phyloP scores from a whole-genome alignment of 2,797 vertebrate species.

The Cephalopachus bancanus region DNA sequence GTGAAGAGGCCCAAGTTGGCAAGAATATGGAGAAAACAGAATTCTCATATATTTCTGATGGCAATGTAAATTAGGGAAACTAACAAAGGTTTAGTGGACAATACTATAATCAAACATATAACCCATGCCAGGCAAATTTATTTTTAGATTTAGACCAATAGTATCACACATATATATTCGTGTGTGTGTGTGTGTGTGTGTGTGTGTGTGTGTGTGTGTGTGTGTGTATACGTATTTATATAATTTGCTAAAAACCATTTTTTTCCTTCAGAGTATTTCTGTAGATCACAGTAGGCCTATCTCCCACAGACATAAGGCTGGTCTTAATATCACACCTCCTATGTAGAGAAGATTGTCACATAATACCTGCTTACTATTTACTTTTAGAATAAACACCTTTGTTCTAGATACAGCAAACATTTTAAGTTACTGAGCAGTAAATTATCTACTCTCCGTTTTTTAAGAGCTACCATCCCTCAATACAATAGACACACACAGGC shows the following conservation, averaged over 20 bases:
- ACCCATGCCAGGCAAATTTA: not conserved
- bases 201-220: not conserved
- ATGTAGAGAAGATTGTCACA: not conserved
- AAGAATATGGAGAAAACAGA: not conserved
- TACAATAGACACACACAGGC: not conserved
- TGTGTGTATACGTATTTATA: not conserved
- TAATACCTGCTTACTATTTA: not conserved
- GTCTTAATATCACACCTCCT: not conserved
- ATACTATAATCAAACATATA: not conserved
- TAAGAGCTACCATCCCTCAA: not conserved
- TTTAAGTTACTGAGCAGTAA: not conserved
- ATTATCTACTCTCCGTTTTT: not conserved
- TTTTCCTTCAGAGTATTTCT: not conserved
- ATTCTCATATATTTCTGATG: not conserved
- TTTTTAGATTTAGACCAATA: not conserved
- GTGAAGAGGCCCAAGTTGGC: not conserved
- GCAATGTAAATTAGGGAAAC: not conserved
- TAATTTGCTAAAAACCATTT: not conserved
- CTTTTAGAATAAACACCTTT: not conserved
- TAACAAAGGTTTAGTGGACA: not conserved
- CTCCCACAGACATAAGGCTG: not conserved
- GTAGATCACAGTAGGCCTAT: not conserved
- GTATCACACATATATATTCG: not conserved
- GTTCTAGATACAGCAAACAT: not conserved
- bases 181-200: no score